Evolutionary conservation across 2,888 invertebrate genomes (phyloP), one percentile per base, ranked within the genome.

Genomic region (Syritta pipiens): DNA sequence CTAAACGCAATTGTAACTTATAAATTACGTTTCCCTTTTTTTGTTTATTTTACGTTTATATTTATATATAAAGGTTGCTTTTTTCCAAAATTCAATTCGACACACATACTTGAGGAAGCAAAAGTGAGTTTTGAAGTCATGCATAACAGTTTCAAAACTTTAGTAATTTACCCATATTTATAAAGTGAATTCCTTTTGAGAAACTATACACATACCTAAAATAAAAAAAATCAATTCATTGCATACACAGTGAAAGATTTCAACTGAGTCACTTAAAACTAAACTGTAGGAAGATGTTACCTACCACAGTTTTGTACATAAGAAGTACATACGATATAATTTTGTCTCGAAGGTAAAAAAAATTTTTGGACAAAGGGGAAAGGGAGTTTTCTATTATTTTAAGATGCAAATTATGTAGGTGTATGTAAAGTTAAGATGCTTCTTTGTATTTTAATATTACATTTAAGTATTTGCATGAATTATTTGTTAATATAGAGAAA

Each of bases 191-290:
- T 24, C 14, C 22, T 24, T 44, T 10, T 44, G n/a, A n/a, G n/a
- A n/a, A n/a, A n/a, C n/a, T n/a, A n/a, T n/a, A n/a, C n/a, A n/a
- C n/a, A n/a, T n/a, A n/a, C 5, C 14, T 20, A 53, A 24, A 12
- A 12, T 20, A 57, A 42, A 14, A 48, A 62, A 14, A 12, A 26
- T 30, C 20, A 62, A 60, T 62, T 60, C 28, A 75, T 62, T 69
- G 69, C 69, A 69, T 69, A 69, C 57, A 76, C 48, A 62, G 42
- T 49, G 57, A 76, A 57, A 55, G 48, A 59, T 37, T 57, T 20
- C 1, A 48, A 24, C 60, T 53, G 53, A 53, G 26, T 60, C 60
- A 67, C 35, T 40, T 20, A 30, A 63, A 12, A 35, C 12, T n/a
- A 67, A 30, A 35, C 22, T n/a, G n/a, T n/a, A 46, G 3, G 19